Conservation (phyloP, 2,113 vertebrate species). For the Periophthalmus modestus region DNA sequence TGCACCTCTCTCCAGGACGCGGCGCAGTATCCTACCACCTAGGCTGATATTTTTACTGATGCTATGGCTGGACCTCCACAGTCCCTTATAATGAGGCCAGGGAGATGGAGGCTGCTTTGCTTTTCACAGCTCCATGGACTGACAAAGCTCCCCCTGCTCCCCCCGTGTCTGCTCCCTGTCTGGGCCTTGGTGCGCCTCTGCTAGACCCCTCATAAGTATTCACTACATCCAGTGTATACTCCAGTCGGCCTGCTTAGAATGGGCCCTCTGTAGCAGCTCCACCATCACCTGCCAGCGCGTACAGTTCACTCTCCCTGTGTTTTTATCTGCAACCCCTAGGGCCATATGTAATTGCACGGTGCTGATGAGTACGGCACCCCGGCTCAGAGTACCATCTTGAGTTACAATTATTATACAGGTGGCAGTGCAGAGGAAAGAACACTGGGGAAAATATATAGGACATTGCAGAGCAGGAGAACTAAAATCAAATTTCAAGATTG, state of each 20-base stretch:
- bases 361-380: conserved; percentile 54
- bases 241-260: conserved; percentile 42
- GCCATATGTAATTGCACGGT: conserved; percentile 55
- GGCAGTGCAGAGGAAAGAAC: conserved; percentile 11
- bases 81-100: conserved; percentile 47
- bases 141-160: conserved; percentile 48
- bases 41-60: conserved; percentile 46
- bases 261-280: conserved; percentile 35
- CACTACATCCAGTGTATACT: conserved; percentile 17
- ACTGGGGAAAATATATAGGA: not conserved
- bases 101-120: conserved; percentile 52
- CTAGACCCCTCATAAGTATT: conserved; percentile 52
- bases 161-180: conserved; percentile 27
- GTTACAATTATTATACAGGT: conserved; percentile 47
- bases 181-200: conserved; percentile 15
- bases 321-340: conserved; percentile 56
- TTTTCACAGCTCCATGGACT: conserved; percentile 57
- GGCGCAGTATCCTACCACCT: not conserved
- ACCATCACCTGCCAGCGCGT: conserved; percentile 53
- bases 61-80: conserved; percentile 39
- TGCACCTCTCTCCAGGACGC: not conserved
- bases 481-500: not conserved
- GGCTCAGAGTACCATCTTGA: conserved; percentile 56
- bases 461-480: not conserved
- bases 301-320: conserved; percentile 51